Conservation (phyloP, 1,140 invertebrate genomes). For the Apocrypta bakeri region DNA sequence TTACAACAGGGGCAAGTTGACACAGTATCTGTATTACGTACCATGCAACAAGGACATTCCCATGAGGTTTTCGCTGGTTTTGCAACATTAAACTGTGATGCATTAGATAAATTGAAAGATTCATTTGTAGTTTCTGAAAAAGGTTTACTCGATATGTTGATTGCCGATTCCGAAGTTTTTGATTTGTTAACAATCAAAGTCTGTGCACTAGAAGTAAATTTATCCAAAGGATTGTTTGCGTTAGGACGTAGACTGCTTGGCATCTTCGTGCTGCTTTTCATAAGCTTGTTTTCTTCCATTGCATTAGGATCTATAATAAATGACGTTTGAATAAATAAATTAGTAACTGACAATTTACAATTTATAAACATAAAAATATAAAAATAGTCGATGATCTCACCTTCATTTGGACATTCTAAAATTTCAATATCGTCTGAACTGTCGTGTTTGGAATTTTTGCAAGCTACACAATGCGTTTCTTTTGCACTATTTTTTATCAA, state of each 20-base stretch:
- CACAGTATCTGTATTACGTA: slow-evolving; percentile 74
- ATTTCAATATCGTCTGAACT: slow-evolving; percentile 29
- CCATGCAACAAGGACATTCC: slow-evolving; percentile 78
- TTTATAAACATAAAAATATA: not conserved
- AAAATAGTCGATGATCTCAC: not conserved
- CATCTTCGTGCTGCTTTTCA: not conserved
- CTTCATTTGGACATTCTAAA: slow-evolving; percentile 7
- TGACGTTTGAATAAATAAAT: not conserved
- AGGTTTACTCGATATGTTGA: not conserved
- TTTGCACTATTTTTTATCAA: slow-evolving; percentile 65
- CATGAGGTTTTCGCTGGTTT: slow-evolving; percentile 72
- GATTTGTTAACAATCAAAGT: not conserved
- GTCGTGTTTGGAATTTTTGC: slow-evolving; percentile 60
- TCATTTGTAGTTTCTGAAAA: not conserved
- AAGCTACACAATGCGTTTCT: slow-evolving; percentile 65
- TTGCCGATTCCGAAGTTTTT: not conserved
- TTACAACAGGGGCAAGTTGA: slow-evolving; percentile 82
- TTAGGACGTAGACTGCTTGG: not conserved
- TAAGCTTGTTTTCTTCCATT: not conserved
- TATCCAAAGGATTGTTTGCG: not conserved
- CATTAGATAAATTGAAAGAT: not conserved
- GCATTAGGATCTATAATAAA: not conserved
- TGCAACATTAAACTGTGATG: slow-evolving; percentile 54
- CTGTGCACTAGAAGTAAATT: not conserved
- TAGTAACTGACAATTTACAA: not conserved